These are phyloP conservation scores for Willisornis vidua DNA, from an alignment of 2,113 vertebrate species.

Conservation along the genomic window DNA sequence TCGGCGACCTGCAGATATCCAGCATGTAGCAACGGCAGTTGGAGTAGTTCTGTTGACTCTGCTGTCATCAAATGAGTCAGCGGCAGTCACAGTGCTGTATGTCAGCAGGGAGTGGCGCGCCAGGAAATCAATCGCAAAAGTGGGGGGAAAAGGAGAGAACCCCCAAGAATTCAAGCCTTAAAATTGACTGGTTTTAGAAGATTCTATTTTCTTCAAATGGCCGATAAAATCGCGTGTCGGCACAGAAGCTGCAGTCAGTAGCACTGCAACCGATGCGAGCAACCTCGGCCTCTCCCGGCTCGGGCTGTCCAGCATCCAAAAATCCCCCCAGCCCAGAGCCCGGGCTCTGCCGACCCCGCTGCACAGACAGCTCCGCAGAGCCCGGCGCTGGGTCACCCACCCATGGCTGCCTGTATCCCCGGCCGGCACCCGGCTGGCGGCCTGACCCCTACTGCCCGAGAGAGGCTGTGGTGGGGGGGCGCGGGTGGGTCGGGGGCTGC, in stretches of 20 bases:
- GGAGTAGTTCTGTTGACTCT: not conserved
- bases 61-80: constrained; percentile 42
- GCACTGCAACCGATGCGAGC: fast-evolving
- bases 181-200: not conserved
- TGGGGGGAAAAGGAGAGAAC: fast-evolving
- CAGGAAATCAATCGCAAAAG: not conserved
- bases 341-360: not conserved
- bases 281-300: not conserved
- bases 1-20: not conserved
- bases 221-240: not conserved
- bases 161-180: not conserved
- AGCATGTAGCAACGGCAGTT: not conserved
- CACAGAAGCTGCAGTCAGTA: not conserved
- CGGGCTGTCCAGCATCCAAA: not conserved
- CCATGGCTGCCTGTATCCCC: fast-evolving
- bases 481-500: not conserved
- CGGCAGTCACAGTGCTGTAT: not conserved
- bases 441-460: fast-evolving
- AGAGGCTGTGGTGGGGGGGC: fast-evolving
- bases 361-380: not conserved
- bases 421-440: not conserved
- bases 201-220: not conserved
- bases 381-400: not conserved
- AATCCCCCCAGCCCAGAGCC: not conserved
- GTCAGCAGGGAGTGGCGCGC: constrained; percentile 3